phyloP scores from a whole-genome alignment of 2,113 vertebrate genomes.

The Stegastes partitus region DNA sequence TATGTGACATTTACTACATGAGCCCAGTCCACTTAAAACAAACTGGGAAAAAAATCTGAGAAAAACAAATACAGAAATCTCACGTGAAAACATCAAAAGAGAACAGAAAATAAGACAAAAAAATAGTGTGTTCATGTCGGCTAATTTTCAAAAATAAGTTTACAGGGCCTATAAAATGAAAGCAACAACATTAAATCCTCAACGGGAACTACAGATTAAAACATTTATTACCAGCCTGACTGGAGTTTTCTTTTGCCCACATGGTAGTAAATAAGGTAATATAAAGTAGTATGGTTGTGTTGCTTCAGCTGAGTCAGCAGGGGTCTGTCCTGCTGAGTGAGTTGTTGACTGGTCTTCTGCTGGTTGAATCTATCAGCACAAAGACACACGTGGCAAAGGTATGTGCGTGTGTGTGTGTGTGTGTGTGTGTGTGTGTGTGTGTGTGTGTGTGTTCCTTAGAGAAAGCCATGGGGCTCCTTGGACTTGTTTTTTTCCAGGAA shows the following conservation, averaged over 20 bases:
- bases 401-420: constrained; percentile 18
- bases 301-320: constrained; percentile 38
- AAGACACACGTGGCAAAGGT: constrained; percentile 39
- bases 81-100: neutral
- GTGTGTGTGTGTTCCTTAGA: neutral
- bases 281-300: constrained; percentile 28
- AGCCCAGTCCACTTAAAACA: neutral
- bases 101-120: neutral
- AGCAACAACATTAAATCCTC: constrained; percentile 34
- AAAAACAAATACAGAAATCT: neutral
- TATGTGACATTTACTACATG: neutral
- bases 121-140: neutral
- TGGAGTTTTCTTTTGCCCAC: constrained; percentile 41
- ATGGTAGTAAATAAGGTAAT: constrained; percentile 50
- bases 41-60: neutral
- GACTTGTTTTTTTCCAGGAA: constrained; percentile 30
- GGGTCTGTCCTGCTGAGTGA: constrained; percentile 43
- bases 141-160: constrained; percentile 28
- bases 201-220: constrained; percentile 31
- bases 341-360: constrained; percentile 54
- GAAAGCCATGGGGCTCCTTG: neutral
- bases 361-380: constrained; percentile 20
- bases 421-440: constrained; percentile 3
- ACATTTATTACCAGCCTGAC: constrained; percentile 43
- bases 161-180: constrained; percentile 30